Base-by-base conservation (phyloP, 2,797 vertebrate species). In the Anas georgica region DNA sequence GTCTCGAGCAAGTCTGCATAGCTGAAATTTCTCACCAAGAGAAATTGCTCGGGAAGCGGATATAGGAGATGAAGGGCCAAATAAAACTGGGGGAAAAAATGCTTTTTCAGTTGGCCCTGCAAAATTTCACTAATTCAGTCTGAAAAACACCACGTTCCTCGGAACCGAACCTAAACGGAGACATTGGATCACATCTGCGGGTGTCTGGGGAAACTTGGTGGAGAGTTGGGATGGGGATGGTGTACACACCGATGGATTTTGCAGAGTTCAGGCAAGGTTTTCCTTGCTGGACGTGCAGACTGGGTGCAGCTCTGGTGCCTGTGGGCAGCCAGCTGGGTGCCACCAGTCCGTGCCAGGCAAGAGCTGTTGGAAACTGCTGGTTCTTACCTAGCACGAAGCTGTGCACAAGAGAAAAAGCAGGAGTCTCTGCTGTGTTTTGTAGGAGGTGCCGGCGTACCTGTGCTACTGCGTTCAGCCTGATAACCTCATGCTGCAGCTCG, bases 1-100 rank as follows among this genome's bases (percentile, higher is more conserved):
- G 98, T 98, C 98, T 98, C 98, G 98, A 98, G 97, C 22, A 98
- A 98, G 98, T 98, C 98, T 98, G 97, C 98, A 98, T 97, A 98
- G 98, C 35, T 79, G 76, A 67, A 83, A 73, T 82, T 98, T 98
- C 98, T 97, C 96, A 97, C 98, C 97, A 90, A 98, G 75, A 69
- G 35, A 3, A 54, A 86, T 76, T 35, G 33, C 46, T 43, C 76
- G 59, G 66, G 67, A 88, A 86, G 67, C 29, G 13, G 25, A 21
- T 28, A 33, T 41, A 7, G 39, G 91, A 81, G 45, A 25, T 18
- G 33, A 91, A 52, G 69, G 59, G 52, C 55, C 77, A 86, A 94
- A 69, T 55, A 46, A 17, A 91, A 66, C 70, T 84, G 59, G 29
- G 76, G 31, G 29, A 31, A 31, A 83, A 58, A 14, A 1, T 1